Base-by-base conservation (phyloP, 2,113 vertebrate genomes). In the Nerophis lumbriciformis region DNA sequence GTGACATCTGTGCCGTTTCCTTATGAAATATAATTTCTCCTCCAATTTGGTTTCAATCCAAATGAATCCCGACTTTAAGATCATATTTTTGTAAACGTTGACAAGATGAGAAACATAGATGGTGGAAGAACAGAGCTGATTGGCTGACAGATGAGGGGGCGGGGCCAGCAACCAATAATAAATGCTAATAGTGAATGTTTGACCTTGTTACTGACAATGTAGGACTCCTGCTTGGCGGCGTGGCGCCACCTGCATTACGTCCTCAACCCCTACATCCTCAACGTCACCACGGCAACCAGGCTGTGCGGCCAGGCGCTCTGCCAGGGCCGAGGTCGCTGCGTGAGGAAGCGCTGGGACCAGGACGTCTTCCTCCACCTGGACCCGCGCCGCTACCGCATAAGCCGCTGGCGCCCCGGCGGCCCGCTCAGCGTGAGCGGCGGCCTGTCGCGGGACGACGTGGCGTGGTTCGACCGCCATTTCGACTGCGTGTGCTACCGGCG, bases 291-390 rank as follows among this genome's bases (percentile, higher is more conserved):
- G 44, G 92, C 92, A n/a, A 74, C 90, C 10, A 85, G 48, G 73
- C 81, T 93, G 51, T 95, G 93, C 57, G 90, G 88, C 66, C 61
- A 76, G 38, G 86, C 78, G 9, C 73, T 94, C 16, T 94, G 92
- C 47, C 73, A 79, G n/a, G 73, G 73, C 5, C 59, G 59, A 37
- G 93, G 94, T 14, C 65, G 88, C 11, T 94, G 93, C 0, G 65
- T 61, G 45, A 81, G 93, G 66, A 94, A 90, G 82, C 28, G 75
- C 5, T 90, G 91, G 92, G 72, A 93, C 76, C 85, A 89, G 5
- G 75, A 54, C 8, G 77, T 83, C 59, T 96, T 88, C 73, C 93
- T 96, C 66, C 94, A 95, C 67, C 81, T 96, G 50, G 89, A 92
- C 63, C 64, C 88, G 15, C 9, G 15, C 0, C 85, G 78, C 12